Conservation (phyloP, 2,888 invertebrate species). For the Incurvaria masculella region DNA sequence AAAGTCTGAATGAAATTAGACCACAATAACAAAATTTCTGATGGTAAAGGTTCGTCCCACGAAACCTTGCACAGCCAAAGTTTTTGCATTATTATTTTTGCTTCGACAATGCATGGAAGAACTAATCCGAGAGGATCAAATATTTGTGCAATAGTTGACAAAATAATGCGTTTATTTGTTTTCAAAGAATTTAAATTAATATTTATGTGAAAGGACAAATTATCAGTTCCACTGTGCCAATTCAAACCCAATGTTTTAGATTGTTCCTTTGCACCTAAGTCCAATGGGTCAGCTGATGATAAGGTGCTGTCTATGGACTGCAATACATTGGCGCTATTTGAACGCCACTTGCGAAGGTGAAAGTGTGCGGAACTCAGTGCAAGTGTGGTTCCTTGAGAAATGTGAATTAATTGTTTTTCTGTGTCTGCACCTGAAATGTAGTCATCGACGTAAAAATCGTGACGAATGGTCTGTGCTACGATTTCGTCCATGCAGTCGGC, state of each 20-base stretch:
- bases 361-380: neutral
- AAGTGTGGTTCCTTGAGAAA: neutral
- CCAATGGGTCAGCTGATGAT: neutral
- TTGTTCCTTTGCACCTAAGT: neutral
- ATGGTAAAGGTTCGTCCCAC: conserved; percentile 18
- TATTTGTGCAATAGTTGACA: conserved; percentile 3
- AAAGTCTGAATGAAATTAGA: conserved; percentile 1
- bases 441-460: conserved; percentile 3
- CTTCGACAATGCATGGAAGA: conserved; percentile 16
- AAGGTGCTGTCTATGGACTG: neutral
- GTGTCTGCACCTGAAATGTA: neutral
- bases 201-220: neutral
- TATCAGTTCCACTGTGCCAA: neutral
- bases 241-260: neutral
- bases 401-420: neutral
- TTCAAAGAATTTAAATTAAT: neutral
- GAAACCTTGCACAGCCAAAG: conserved; percentile 17
- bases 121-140: conserved; percentile 8
- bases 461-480: neutral
- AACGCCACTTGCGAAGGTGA: neutral
- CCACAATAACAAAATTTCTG: conserved; percentile 3
- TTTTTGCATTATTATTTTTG: conserved; percentile 18
- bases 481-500: neutral
- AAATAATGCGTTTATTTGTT: conserved; percentile 1
- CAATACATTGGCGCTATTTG: neutral